Evolutionary conservation across 2,113 vertebrate genomes (phyloP), one percentile per base, ranked within the genome.

Genomic region (Saguinus imperator): DNA sequence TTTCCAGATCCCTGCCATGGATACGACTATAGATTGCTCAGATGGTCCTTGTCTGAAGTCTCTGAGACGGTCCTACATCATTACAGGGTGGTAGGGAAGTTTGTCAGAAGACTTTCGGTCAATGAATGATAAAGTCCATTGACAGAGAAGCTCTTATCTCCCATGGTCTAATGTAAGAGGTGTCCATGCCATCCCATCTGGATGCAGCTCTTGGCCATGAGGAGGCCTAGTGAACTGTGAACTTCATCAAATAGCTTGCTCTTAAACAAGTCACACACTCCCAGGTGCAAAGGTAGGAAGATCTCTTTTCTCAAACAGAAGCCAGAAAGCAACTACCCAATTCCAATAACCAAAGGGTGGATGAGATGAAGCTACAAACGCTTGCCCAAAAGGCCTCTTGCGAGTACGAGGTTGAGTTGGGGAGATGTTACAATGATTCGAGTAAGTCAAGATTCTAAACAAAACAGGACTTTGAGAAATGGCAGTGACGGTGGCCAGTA

Each of bases 371-470:
- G 50, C 61, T 55, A 1, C 9, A 8, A 23, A 37, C 25, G 2
- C 52, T 16, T 20, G 17, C 12, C 5, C 16, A 6, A 7, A 8
- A 58, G 64, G 12, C 23, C 6, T 20, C 32, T 1, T 1, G n/a
- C 2, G 17, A 48, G 8, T 4, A 4, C 23, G 21, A 23, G 2
- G 0, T 5, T 25, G 40, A 0, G 9, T 1, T 12, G 8, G 3
- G 25, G 20, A 8, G 37, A 13, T 0, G n/a, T 2, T 3, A 1
- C 1, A 0, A 6, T 20, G 9, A 45, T 3, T 6, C 0, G 1
- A 16, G 0, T 13, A 3, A 12, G 40, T 21, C 50, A 35, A 9
- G 20, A 14, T 23, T 48, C 14, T 32, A 8, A 70, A 25, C 23
- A 20, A 50, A 40, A 23, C 8, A n/a, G 4, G 48, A 72, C 8